Base-by-base conservation (phyloP, 2,888 invertebrate genomes). In the Rhabditoides inermis region DNA sequence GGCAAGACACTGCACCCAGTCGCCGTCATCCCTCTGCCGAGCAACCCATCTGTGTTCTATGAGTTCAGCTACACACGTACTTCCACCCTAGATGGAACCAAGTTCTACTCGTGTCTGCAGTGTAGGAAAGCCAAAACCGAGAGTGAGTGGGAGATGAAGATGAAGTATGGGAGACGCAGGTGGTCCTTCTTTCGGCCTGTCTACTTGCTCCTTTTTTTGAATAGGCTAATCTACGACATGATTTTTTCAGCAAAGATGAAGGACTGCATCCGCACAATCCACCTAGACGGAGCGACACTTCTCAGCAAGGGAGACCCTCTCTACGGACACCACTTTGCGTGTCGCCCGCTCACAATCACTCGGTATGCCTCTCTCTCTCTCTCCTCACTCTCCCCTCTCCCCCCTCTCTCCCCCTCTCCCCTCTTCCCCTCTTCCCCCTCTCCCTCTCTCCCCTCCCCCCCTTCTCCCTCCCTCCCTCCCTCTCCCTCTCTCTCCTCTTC, bases 101-200 rank as follows among this genome's bases (percentile, higher is more conserved):
- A 44, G 6, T 50, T 50, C 45, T 50, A 50, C 22, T 44, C 50
- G 10, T 50, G 50, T 50, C 30, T 50, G 0, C 50, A 50, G 10
- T 50, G 50, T 20, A 35, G 50, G 36, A 50, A 50, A 25, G 50
- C 50, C 18, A 50, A 50, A 3, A 20, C n/a, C 4, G 50, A 45
- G 12, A 36, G 50, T 50, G n/a, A 42, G 45, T 35, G 22, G 3
- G 15, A 15, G 7, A 7, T 28, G n/a, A n/a, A n/a, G n/a, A n/a
- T n/a, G n/a, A n/a, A n/a, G n/a, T n/a, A n/a, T n/a, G n/a, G n/a
- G n/a, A n/a, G n/a, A n/a, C n/a, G n/a, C n/a, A n/a, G n/a, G n/a
- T n/a, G n/a, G n/a, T n/a, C n/a, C n/a, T n/a, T n/a, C n/a, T n/a
- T n/a, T n/a, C n/a, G n/a, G n/a, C n/a, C n/a, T n/a, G n/a, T n/a